These are phyloP conservation scores for Drosophila cracens DNA, from an alignment of 2,888 invertebrate genomes.

Conservation along the genomic window DNA sequence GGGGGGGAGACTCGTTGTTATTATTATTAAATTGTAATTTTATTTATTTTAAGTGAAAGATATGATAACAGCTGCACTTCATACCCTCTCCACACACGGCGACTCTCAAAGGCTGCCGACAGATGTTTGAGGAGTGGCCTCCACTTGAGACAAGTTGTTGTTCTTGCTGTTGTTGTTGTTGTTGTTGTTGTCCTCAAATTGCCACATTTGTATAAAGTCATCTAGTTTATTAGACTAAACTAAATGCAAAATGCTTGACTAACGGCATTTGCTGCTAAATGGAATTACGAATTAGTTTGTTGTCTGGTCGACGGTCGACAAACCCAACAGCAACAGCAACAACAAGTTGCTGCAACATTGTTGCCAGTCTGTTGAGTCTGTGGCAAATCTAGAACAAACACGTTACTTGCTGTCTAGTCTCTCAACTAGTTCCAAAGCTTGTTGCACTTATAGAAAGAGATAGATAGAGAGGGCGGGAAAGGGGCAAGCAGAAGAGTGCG, in stretches of 20 bases:
- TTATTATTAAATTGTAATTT: slow-evolving; percentile 80
- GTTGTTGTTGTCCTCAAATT: slow-evolving; percentile 38
- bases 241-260: slow-evolving; percentile 57
- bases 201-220: slow-evolving; percentile 62
- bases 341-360: slow-evolving; percentile 74
- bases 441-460: slow-evolving; percentile 12
- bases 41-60: slow-evolving; percentile 80
- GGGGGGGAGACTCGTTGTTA: slow-evolving; percentile 43
- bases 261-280: slow-evolving; percentile 39
- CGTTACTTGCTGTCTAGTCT: slow-evolving; percentile 9
- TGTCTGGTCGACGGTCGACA: slow-evolving; percentile 7
- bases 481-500: background rate
- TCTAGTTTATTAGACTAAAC: slow-evolving; percentile 68
- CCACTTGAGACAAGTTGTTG: slow-evolving; percentile 24
- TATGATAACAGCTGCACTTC: slow-evolving; percentile 69
- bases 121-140: background rate
- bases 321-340: slow-evolving; percentile 3
- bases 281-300: slow-evolving; percentile 15
- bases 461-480: background rate
- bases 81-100: slow-evolving; percentile 18
- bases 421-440: slow-evolving; percentile 41
- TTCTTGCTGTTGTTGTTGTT: slow-evolving; percentile 40
- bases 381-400: slow-evolving; percentile 66
- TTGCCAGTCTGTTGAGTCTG: slow-evolving; percentile 49
- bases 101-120: slow-evolving; percentile 72